phyloP scores from a whole-genome alignment of 2,113 vertebrate species.

The Tylochromis polylepis region DNA sequence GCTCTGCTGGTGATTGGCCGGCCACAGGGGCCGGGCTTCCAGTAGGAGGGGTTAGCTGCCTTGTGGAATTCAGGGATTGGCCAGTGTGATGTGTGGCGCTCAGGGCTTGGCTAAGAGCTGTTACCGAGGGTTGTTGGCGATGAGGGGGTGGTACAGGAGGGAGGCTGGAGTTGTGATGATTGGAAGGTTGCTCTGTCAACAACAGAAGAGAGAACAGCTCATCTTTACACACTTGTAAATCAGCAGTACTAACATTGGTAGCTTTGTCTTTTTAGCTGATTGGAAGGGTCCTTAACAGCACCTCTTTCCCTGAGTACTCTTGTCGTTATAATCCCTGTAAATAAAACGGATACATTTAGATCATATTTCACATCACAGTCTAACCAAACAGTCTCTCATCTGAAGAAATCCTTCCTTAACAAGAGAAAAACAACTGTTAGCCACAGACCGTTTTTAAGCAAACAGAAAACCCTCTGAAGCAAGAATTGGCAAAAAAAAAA shows the following conservation, averaged over 20 bases:
- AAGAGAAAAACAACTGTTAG: neutral
- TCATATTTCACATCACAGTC: neutral
- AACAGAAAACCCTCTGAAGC: neutral
- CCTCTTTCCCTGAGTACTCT: neutral
- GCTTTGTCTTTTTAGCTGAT: neutral
- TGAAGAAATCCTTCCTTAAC: neutral
- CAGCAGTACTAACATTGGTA: neutral
- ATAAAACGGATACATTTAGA: neutral
- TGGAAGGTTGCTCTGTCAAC: slow-evolving; percentile 86
- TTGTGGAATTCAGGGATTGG: slow-evolving; percentile 48
- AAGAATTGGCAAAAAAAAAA: neutral
- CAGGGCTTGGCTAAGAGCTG: slow-evolving; percentile 93
- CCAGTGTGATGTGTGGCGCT: slow-evolving; percentile 71
- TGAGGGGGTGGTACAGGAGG: slow-evolving; percentile 89
- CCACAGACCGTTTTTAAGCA: neutral
- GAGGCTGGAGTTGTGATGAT: slow-evolving; percentile 85
- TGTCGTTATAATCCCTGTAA: neutral
- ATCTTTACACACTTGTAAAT: neutral
- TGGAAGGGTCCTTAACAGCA: neutral
- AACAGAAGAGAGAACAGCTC: neutral
- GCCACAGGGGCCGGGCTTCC: slow-evolving; percentile 94
- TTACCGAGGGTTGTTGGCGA: slow-evolving; percentile 90
- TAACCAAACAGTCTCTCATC: neutral
- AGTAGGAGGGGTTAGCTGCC: slow-evolving; percentile 56
- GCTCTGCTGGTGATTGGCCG: slow-evolving; percentile 95